phyloP scores from a whole-genome alignment of 2,797 vertebrate species.

The Myotis myotis region DNA sequence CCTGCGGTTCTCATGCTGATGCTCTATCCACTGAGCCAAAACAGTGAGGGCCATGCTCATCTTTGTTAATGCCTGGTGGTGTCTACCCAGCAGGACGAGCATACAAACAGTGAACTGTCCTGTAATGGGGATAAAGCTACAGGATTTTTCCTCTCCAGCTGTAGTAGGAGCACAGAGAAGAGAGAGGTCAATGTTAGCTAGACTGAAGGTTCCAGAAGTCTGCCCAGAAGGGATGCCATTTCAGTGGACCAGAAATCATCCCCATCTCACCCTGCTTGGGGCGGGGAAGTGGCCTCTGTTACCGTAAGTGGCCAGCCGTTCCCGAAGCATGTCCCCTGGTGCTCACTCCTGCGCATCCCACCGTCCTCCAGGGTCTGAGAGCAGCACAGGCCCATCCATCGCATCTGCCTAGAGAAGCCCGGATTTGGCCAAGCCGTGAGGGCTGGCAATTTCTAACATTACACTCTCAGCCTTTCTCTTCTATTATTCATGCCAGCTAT shows the following conservation, averaged over 20 bases:
- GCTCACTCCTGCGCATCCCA: neutral
- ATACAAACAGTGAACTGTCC: neutral
- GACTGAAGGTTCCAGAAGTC: neutral
- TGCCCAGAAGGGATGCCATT: neutral
- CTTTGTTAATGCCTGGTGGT: neutral
- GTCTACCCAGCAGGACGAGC: neutral
- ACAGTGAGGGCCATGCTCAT: neutral
- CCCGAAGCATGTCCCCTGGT: neutral
- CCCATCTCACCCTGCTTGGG: neutral
- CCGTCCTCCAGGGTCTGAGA: neutral
- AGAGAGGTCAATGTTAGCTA: neutral
- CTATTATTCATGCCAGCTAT: conserved; percentile 71
- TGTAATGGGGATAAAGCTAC: neutral
- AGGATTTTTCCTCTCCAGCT: neutral
- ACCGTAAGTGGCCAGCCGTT: neutral
- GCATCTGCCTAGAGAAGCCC: neutral
- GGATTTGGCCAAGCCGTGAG: neutral
- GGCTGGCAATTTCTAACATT: neutral
- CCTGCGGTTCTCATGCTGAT: fast-evolving
- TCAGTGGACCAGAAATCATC: neutral
- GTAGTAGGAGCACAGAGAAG: neutral
- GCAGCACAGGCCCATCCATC: fast-evolving
- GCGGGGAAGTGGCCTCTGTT: neutral
- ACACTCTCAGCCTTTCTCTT: neutral
- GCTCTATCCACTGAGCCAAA: too few relatives aligned